Evolutionary conservation across 2,797 vertebrate genomes (phyloP).

Genomic region (Euphonia xanthogaster): DNA sequence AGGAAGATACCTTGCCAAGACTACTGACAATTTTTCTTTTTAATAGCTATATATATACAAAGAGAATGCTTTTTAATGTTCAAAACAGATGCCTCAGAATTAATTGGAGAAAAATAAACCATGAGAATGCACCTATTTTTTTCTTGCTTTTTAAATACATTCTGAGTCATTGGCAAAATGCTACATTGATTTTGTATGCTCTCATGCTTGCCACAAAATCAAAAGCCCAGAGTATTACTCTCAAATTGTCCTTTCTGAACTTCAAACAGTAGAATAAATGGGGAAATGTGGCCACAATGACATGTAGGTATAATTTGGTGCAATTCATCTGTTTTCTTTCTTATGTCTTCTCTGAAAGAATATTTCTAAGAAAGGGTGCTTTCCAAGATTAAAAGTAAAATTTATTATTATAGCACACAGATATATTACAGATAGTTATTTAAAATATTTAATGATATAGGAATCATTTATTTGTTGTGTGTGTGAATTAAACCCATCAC

Average conservation of each 20-base stretch:
- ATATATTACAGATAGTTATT: background rate
- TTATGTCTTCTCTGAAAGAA: background rate
- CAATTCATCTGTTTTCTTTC: background rate
- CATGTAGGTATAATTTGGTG: background rate
- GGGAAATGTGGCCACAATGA: background rate
- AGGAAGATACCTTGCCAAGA: background rate
- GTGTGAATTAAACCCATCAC: background rate
- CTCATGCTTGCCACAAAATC: background rate
- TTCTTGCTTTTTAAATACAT: background rate
- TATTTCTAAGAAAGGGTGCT: background rate
- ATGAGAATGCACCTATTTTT: background rate
- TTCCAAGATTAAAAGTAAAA: background rate
- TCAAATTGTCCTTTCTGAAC: background rate
- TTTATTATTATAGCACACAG: rapidly evolving
- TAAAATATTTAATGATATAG: background rate
- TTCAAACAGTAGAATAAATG: background rate
- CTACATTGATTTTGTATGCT: background rate
- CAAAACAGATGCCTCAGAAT: background rate
- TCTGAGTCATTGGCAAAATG: background rate
- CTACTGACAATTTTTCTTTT: background rate
- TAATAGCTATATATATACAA: background rate
- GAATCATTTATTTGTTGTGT: background rate
- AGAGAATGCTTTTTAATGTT: background rate
- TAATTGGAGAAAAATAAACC: background rate
- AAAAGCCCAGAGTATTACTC: background rate